Conservation (phyloP, 1,140 invertebrate species). For the Zaprionus tsacasi region DNA sequence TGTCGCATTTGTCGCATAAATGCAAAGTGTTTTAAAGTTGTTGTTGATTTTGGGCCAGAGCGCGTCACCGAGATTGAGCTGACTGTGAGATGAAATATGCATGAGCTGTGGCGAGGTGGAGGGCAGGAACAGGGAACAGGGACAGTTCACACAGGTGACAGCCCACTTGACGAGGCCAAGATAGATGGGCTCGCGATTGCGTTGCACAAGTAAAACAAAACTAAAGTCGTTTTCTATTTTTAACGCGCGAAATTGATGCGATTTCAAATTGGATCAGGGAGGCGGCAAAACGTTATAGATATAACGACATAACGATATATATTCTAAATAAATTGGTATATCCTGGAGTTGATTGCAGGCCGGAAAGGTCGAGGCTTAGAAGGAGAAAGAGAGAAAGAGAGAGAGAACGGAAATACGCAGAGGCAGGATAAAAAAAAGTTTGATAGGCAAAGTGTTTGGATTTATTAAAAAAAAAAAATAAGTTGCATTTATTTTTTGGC, state of each 20-base stretch:
- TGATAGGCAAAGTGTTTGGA: no score
- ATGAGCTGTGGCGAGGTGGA: no score
- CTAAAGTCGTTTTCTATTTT: neutral
- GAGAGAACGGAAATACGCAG: no score
- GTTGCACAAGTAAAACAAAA: slow-evolving; percentile 9
- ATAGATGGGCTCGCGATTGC: slow-evolving; percentile 15
- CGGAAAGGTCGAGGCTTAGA: neutral
- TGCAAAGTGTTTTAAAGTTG: slow-evolving; percentile 66
- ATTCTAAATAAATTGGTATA: neutral
- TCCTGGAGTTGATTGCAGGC: neutral
- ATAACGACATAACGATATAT: neutral
- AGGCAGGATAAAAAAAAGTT: no score
- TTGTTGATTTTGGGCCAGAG: slow-evolving; percentile 50
- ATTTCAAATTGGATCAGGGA: neutral
- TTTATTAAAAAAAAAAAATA: no score
- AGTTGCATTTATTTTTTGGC: no score
- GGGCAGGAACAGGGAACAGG: no score
- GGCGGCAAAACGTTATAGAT: neutral
- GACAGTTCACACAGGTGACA: slow-evolving; percentile 33
- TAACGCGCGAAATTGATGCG: neutral
- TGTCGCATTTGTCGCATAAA: slow-evolving; percentile 62
- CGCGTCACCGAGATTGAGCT: slow-evolving; percentile 37
- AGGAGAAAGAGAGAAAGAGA: neutral
- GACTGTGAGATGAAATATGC: slow-evolving; percentile 23
- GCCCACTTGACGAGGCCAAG: slow-evolving; percentile 33